phyloP scores from a whole-genome alignment of 2,888 invertebrate genomes.

The Cosmorhoe ocellata region DNA sequence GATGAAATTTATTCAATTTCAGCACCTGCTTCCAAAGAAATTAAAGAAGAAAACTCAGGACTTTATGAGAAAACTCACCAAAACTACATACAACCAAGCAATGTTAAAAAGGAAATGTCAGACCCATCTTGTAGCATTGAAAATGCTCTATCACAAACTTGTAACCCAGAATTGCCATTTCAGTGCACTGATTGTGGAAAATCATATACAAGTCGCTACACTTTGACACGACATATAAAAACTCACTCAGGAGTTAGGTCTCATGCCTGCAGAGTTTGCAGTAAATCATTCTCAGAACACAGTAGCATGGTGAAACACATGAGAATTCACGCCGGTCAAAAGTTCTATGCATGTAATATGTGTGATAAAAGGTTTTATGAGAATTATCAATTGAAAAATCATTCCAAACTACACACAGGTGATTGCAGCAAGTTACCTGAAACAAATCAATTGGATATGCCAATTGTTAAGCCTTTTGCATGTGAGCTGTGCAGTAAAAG shows the following conservation, averaged over 20 bases:
- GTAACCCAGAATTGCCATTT: background rate
- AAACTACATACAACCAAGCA: background rate
- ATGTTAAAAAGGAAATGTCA: slow-evolving; percentile 5
- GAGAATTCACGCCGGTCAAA: background rate
- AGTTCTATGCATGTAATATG: slow-evolving; percentile 3
- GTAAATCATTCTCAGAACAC: slow-evolving; percentile 4
- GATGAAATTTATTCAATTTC: background rate
- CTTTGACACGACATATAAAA: slow-evolving; percentile 9
- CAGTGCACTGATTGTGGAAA: slow-evolving; percentile 7
- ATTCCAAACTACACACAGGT: slow-evolving; percentile 10
- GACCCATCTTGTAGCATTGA: background rate
- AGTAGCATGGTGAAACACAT: slow-evolving; percentile 7
- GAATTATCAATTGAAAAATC: slow-evolving; percentile 13
- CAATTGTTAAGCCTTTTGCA: slow-evolving; percentile 4
- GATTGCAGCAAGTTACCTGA: slow-evolving; percentile 10
- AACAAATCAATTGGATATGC: slow-evolving; percentile 6
- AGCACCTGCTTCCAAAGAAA: background rate
- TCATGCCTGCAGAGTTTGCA: background rate
- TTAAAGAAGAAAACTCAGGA: slow-evolving; percentile 10
- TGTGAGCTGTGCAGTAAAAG: slow-evolving; percentile 17
- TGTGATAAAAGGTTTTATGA: slow-evolving; percentile 16
- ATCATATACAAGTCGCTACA: slow-evolving; percentile 3
- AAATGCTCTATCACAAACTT: background rate
- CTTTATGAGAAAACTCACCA: background rate
- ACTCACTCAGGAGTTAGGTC: slow-evolving; percentile 6